These are phyloP conservation scores for Camelus bactrianus DNA, from an alignment of 2,113 vertebrate genomes.

Conservation along the genomic window DNA sequence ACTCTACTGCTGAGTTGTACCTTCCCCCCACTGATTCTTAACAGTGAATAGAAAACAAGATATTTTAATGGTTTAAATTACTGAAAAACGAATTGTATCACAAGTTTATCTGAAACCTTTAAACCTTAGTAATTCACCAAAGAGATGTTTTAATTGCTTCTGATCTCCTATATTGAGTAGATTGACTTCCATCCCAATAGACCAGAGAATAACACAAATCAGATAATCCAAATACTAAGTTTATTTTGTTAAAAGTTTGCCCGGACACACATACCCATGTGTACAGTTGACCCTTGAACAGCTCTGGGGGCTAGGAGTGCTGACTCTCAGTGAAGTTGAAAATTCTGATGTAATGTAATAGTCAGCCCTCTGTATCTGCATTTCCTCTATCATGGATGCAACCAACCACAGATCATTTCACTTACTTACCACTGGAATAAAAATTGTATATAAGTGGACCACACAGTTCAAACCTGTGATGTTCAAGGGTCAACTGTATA, in stretches of 20 bases:
- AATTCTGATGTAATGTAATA: neutral
- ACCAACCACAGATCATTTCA: neutral
- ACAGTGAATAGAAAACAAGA: neutral
- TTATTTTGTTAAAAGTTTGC: neutral
- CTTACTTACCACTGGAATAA: neutral
- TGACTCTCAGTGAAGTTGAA: neutral
- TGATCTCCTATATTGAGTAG: neutral
- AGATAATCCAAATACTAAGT: neutral
- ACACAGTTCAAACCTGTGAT: neutral
- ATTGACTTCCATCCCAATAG: neutral
- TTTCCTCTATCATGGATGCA: neutral
- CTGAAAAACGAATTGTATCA: neutral
- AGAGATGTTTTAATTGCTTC: constrained; percentile 11
- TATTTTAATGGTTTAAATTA: neutral
- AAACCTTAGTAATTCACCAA: constrained; percentile 7
- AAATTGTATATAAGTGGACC: fast-evolving
- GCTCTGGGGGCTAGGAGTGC: neutral
- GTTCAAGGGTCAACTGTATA: neutral
- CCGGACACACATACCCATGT: neutral
- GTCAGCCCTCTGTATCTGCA: neutral
- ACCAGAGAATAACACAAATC: neutral
- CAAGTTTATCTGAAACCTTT: neutral
- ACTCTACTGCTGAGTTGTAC: too few relatives aligned
- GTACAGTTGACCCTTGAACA: neutral
- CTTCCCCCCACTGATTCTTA: neutral